Percentiles rank a stretch among this genome's conserved stretches.
phyloP scores from a whole-genome alignment of 2,113 vertebrate genomes.

The Trichechus manatus region DNA sequence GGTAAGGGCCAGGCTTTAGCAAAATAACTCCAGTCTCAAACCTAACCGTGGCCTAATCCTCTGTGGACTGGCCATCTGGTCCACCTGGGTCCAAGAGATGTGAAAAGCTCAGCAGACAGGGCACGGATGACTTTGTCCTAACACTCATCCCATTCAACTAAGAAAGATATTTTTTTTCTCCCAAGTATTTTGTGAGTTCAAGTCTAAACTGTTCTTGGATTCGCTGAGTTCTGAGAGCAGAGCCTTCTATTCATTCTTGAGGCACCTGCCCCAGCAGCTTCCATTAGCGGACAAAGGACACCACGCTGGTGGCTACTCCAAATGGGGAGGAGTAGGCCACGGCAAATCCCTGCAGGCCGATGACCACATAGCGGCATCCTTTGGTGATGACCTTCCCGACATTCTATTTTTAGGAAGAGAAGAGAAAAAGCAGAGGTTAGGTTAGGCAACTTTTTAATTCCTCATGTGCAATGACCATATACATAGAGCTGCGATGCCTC shows the following conservation, averaged over 20 bases:
- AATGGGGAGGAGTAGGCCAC: constrained; percentile 91
- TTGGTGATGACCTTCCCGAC: constrained; percentile 91
- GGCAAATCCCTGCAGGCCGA: constrained; percentile 93
- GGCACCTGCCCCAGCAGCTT: accelerated
- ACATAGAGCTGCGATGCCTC: background rate
- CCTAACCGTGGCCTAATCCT: background rate
- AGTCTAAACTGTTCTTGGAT: background rate
- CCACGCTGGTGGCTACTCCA: constrained; percentile 88
- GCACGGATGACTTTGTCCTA: background rate
- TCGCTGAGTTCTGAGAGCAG: accelerated
- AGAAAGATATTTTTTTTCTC: background rate
- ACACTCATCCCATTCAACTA: background rate
- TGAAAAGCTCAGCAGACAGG: background rate
- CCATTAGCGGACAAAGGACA: constrained; percentile 85
- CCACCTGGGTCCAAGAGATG: accelerated
- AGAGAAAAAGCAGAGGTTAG: constrained; percentile 35
- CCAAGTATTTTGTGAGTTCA: background rate
- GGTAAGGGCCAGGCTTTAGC: background rate
- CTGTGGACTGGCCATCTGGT: background rate
- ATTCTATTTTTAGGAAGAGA: constrained; percentile 87
- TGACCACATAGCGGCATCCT: constrained; percentile 93
- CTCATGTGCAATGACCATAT: accelerated
- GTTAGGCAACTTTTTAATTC: background rate
- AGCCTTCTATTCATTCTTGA: accelerated
- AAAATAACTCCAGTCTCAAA: background rate